A percentile compares a stretch with the other conserved stretches of the same genome.
phyloP scores from a whole-genome alignment of 2,113 vertebrate species.

The Rhadina sibilatrix region DNA sequence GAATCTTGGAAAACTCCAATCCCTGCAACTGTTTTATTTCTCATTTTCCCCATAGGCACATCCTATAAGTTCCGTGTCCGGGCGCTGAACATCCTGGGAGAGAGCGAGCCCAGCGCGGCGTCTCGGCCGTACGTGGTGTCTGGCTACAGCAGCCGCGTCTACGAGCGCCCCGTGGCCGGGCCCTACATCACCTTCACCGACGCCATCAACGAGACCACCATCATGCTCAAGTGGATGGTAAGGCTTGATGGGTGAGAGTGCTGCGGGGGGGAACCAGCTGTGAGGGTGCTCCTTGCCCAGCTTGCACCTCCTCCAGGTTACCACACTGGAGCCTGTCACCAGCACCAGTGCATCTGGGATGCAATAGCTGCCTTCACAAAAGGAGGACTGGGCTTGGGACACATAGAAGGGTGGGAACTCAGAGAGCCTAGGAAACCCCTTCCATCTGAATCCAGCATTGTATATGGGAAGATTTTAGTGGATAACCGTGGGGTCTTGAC shows the following conservation, averaged over 20 bases:
- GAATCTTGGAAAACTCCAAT: neutral
- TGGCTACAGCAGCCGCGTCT: slow-evolving; percentile 81
- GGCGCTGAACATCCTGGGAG: slow-evolving; percentile 91
- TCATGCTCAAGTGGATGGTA: slow-evolving; percentile 98
- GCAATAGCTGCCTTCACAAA: neutral
- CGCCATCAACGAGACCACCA: slow-evolving; percentile 93
- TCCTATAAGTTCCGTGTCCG: slow-evolving; percentile 96
- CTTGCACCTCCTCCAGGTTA: neutral
- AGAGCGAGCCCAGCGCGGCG: slow-evolving; percentile 89
- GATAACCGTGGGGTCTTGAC: neutral
- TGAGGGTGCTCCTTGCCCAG: neutral
- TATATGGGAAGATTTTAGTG: neutral
- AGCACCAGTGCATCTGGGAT: neutral
- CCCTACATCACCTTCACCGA: slow-evolving; percentile 98
- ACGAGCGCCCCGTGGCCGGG: slow-evolving; percentile 86
- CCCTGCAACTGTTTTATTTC: neutral
- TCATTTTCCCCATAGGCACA: slow-evolving; percentile 71
- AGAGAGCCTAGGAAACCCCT: neutral
- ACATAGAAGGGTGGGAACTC: neutral
- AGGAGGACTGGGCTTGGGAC: neutral
- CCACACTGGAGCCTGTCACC: neutral
- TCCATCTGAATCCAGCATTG: neutral
- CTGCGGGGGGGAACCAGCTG: neutral
- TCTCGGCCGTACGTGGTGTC: slow-evolving; percentile 91
- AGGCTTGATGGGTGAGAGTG: neutral